A percentile compares a stretch with the other conserved stretches of the same genome.
These are phyloP conservation scores for Zoanthus solanderi DNA, from an alignment of 92 coral and sea anemone genomes.

Conservation along the genomic window DNA sequence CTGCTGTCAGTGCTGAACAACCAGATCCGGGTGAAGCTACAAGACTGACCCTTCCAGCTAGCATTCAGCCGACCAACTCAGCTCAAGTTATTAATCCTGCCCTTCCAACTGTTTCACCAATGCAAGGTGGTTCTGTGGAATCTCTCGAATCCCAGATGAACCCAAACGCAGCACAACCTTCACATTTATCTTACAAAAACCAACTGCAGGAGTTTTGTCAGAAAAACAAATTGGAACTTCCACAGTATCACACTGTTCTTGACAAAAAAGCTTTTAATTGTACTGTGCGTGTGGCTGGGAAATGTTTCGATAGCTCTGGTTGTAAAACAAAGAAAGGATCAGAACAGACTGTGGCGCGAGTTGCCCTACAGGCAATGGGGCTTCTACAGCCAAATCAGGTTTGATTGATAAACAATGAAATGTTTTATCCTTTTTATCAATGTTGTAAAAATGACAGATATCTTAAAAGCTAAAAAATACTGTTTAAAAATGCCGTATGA, in stretches of 20 bases:
- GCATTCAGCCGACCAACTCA: not conserved
- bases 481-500: too few relatives aligned
- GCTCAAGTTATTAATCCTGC: not conserved
- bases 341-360: slow-evolving; percentile 93
- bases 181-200: slow-evolving; percentile 84
- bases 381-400: slow-evolving; percentile 46
- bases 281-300: slow-evolving; percentile 76
- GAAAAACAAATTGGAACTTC: slow-evolving; percentile 73
- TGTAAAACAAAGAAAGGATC: slow-evolving; percentile 95
- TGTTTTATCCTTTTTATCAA: not conserved
- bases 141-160: not conserved
- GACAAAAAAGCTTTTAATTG: slow-evolving; percentile 75
- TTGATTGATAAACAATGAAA: not conserved
- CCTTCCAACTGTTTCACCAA: slow-evolving; percentile 19
- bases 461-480: too few relatives aligned
- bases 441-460: too few relatives aligned
- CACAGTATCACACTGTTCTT: slow-evolving; percentile 70
- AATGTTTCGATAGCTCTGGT: slow-evolving; percentile 70
- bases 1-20: not conserved
- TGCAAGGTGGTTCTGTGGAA: not conserved
- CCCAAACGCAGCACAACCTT: slow-evolving; percentile 11
- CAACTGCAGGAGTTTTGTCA: slow-evolving; percentile 92
- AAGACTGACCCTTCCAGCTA: not conserved
- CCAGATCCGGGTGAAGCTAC: not conserved
- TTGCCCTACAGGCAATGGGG: slow-evolving; percentile 85